Conservation (phyloP, 2,797 vertebrate species). For the Kryptolebias ocellatus region DNA sequence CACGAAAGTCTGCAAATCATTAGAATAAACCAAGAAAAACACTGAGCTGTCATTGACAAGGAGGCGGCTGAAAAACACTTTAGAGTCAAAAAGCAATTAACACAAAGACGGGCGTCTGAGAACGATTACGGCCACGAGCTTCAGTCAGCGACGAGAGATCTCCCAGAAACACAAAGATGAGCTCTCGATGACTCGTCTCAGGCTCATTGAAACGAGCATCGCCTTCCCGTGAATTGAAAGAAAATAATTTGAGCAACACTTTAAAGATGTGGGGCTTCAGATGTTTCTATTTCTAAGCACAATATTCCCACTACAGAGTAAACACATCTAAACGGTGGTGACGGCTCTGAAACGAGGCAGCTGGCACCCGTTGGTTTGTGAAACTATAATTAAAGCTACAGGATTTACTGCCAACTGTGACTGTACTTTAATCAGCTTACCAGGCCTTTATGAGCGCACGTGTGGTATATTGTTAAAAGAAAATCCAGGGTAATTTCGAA, state of each 20-base stretch:
- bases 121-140: constrained; percentile 52
- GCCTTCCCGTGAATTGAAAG: constrained; percentile 24
- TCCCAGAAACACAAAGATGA: constrained; percentile 37
- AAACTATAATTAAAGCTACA: constrained; percentile 58
- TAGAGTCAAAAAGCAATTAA: constrained; percentile 69
- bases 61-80: constrained; percentile 47
- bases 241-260: constrained; percentile 38
- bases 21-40: constrained; percentile 50
- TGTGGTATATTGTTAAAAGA: constrained; percentile 23
- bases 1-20: constrained; percentile 58
- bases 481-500: constrained; percentile 25
- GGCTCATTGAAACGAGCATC: constrained; percentile 30
- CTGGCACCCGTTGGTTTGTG: constrained; percentile 57
- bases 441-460: constrained; percentile 44
- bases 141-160: constrained; percentile 39
- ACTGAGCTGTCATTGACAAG: constrained; percentile 43
- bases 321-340: constrained; percentile 43
- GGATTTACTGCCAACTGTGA: constrained; percentile 42
- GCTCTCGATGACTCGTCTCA: constrained; percentile 17
- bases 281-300: constrained; percentile 35
- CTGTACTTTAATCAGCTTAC: constrained; percentile 61
- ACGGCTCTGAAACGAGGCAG: constrained; percentile 41
- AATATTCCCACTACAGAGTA: constrained; percentile 37
- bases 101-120: constrained; percentile 32
- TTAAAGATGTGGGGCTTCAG: constrained; percentile 26